A percentile compares a stretch with the other conserved stretches of the same genome.
Evolutionary conservation across 2,888 invertebrate species (phyloP).

Genomic region (Xanthorhoe designata): DNA sequence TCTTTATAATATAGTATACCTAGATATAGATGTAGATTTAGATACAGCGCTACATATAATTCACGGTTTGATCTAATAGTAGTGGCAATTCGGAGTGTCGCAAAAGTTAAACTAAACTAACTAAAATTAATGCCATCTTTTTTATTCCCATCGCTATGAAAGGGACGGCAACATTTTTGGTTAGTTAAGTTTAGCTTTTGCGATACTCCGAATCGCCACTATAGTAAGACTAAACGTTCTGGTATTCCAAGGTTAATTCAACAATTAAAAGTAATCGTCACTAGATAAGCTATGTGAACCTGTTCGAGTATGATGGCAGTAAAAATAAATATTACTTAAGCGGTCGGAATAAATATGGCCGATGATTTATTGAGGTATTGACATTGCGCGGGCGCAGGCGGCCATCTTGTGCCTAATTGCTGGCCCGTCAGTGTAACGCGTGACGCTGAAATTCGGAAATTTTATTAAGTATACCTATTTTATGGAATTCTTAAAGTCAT

Average conservation of each 20-base stretch:
- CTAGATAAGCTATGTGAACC: slow-evolving; percentile 43
- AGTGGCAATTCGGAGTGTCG: too few species aligned
- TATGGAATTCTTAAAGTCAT: not conserved
- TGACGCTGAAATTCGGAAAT: slow-evolving; percentile 36
- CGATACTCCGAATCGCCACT: too few species aligned
- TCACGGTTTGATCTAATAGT: slow-evolving; percentile 24
- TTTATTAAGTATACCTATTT: slow-evolving; percentile 8
- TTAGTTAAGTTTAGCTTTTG: too few species aligned
- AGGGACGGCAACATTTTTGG: too few species aligned
- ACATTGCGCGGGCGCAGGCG: slow-evolving; percentile 73
- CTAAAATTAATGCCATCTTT: too few species aligned
- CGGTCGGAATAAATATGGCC: slow-evolving; percentile 78
- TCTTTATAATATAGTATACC: too few species aligned
- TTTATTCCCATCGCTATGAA: too few species aligned
- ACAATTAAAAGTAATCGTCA: slow-evolving; percentile 45
- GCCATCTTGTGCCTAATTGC: slow-evolving; percentile 81
- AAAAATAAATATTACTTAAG: slow-evolving; percentile 66
- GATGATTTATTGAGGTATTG: slow-evolving; percentile 78
- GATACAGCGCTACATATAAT: slow-evolving; percentile 2
- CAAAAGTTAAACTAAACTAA: too few species aligned
- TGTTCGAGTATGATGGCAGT: slow-evolving; percentile 54
- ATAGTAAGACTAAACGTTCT: slow-evolving; percentile 25
- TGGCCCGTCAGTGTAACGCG: slow-evolving; percentile 75
- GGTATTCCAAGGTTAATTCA: slow-evolving; percentile 38
- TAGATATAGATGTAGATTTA: too few species aligned